These are phyloP conservation scores for Amphiprion percula DNA, from an alignment of 2,113 vertebrate genomes.

Conservation along the genomic window DNA sequence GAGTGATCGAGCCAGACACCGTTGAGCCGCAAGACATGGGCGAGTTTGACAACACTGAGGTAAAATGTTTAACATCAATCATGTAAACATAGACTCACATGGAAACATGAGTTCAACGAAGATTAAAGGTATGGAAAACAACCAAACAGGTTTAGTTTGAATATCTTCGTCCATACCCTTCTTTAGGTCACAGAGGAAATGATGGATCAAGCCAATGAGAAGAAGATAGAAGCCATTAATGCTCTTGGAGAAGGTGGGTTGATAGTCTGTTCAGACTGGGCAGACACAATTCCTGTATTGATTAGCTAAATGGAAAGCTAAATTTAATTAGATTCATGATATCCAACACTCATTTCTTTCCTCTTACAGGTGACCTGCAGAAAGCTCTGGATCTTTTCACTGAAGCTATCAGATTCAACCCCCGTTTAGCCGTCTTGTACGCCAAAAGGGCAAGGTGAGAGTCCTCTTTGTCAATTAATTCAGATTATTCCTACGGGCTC, in stretches of 20 bases:
- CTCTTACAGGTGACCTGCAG: slow-evolving; percentile 88
- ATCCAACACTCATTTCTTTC: not conserved
- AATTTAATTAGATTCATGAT: not conserved
- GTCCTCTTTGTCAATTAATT: not conserved
- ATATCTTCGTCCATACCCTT: not conserved
- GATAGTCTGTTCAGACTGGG: not conserved
- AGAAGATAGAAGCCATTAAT: slow-evolving; percentile 93
- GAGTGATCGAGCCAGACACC: slow-evolving; percentile 94
- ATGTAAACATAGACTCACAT: not conserved
- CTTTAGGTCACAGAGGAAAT: slow-evolving; percentile 94
- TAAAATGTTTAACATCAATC: slow-evolving; percentile 47
- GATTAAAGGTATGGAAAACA: not conserved
- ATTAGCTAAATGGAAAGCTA: not conserved
- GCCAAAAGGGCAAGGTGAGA: slow-evolving; percentile 97
- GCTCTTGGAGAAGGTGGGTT: slow-evolving; percentile 91
- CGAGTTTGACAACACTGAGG: slow-evolving; percentile 89
- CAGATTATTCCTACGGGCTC: not conserved
- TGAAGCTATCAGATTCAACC: slow-evolving; percentile 96
- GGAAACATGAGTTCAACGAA: not conserved
- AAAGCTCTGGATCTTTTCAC: slow-evolving; percentile 95
- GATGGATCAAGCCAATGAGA: slow-evolving; percentile 95
- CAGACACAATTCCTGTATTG: not conserved
- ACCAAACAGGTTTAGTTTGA: too few species aligned
- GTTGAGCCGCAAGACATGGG: slow-evolving; percentile 94
- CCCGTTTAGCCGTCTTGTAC: slow-evolving; percentile 92